Percentiles rank a stretch among this genome's conserved stretches.
phyloP scores from a whole-genome alignment of 2,888 invertebrate species.

The Esperia sulphurella region DNA sequence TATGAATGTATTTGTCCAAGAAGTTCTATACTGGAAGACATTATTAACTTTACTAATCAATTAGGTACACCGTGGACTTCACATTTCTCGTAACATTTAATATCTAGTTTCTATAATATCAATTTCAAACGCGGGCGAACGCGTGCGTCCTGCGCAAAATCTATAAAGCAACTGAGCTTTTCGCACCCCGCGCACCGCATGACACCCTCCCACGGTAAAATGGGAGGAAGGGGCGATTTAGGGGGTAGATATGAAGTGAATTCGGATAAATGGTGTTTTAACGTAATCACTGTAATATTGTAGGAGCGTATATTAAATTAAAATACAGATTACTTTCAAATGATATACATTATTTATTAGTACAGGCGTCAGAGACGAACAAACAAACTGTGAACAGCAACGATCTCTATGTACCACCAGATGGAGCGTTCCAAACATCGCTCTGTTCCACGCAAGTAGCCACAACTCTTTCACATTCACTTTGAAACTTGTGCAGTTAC shows the following conservation, averaged over 20 bases:
- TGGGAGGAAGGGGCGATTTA: constrained; percentile 21
- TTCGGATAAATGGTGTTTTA: constrained; percentile 8
- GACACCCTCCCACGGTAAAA: constrained; percentile 14
- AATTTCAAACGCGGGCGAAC: not conserved
- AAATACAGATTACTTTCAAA: no score
- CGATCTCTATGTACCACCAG: no score
- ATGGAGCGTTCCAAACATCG: no score
- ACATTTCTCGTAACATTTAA: not conserved
- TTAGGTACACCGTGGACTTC: not conserved
- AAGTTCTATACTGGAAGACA: not conserved
- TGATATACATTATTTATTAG: no score
- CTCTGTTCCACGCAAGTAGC: no score
- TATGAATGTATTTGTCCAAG: not conserved
- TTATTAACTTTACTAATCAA: not conserved
- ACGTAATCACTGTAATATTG: no score
- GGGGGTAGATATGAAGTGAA: constrained; percentile 12
- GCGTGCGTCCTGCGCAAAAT: constrained; percentile 26
- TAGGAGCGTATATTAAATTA: no score
- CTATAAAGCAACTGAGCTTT: constrained; percentile 41
- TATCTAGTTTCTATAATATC: not conserved
- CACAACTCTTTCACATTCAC: no score
- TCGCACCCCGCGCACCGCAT: constrained; percentile 17
- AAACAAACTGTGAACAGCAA: no score
- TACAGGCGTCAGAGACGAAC: no score
- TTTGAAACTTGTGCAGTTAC: no score